Evolutionary conservation across 1,140 invertebrate genomes (phyloP), one percentile per base, ranked within the genome.

Genomic region (Drosophila ficusphila): DNA sequence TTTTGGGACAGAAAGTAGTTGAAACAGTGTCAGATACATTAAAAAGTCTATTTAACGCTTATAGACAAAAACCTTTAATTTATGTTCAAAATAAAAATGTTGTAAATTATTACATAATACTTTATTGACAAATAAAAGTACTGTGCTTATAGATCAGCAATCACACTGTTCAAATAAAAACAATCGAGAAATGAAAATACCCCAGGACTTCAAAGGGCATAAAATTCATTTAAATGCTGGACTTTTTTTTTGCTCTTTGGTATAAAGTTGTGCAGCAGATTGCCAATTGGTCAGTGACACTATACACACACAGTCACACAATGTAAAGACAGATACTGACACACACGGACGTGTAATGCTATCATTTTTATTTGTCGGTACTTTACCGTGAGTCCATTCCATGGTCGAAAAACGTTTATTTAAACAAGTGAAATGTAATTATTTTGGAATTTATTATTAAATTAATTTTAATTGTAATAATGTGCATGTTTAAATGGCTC

Each of bases 401-500:
- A 53, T 53, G 47, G 61, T 48, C 41, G 53, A 33, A 29, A 79
- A 86, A 74, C 72, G 69, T 82, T 88, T 88, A 82, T 88, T 88
- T 88, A 86, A 86, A 81, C 81, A 81, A 90, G 86, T 86, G 76
- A 65, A 79, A 86, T 90, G 86, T 77, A 90, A 90, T 90, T 90
- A 90, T 90, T 90, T 90, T 90, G 78, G 70, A 90, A 90, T 90
- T 90, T 90, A 90, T 90, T 90, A 90, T 90, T 90, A 88, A 90
- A 90, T 90, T 90, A 90, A 90, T 90, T 90, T 90, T 90, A 90
- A 90, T 90, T 90, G 81, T 83, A 90, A 83, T 90, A 86, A 90
- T 90, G 71, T 56, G 71, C 70, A 89, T 89, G 72, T 89, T 89
- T 82, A 86, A 86, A 88, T 81, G 72, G 57, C 57, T 57, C 41